Evolutionary conservation across 1,140 invertebrate genomes (phyloP).

Genomic region (Nasonia longicornis): DNA sequence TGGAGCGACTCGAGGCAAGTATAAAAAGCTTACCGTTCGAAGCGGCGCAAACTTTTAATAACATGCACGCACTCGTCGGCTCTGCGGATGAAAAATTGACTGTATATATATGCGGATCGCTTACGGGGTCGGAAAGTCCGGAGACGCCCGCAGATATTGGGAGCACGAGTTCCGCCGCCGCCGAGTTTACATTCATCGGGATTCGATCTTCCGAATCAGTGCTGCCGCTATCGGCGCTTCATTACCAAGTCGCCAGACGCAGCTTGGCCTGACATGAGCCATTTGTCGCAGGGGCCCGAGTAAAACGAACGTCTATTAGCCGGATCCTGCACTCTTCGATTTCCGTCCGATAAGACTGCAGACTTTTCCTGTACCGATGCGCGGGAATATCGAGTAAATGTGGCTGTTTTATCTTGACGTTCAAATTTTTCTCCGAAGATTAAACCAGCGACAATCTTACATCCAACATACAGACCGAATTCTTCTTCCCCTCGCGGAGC

Average conservation of each 20-base stretch:
- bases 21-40: no score
- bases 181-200: constrained; percentile 22
- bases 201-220: constrained; percentile 29
- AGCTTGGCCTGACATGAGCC: constrained; percentile 50
- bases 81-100: constrained; percentile 1
- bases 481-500: background rate
- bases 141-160: background rate
- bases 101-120: background rate
- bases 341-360: background rate
- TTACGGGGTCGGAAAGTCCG: background rate
- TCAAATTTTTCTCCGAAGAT: background rate
- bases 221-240: background rate
- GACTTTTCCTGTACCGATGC: background rate
- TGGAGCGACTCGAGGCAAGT: no score
- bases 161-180: background rate
- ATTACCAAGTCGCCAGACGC: constrained; percentile 28
- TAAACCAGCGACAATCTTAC: background rate
- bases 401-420: background rate
- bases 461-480: background rate
- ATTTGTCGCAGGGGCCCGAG: constrained; percentile 42
- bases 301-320: constrained; percentile 51
- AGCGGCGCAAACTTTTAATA: background rate
- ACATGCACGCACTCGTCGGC: background rate
- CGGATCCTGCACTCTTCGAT: background rate
- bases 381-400: background rate